Percentiles rank a stretch among this genome's conserved stretches.
These are phyloP conservation scores for Stenchaetothrips biformis DNA, from an alignment of 2,888 invertebrate genomes.

Conservation along the genomic window DNA sequence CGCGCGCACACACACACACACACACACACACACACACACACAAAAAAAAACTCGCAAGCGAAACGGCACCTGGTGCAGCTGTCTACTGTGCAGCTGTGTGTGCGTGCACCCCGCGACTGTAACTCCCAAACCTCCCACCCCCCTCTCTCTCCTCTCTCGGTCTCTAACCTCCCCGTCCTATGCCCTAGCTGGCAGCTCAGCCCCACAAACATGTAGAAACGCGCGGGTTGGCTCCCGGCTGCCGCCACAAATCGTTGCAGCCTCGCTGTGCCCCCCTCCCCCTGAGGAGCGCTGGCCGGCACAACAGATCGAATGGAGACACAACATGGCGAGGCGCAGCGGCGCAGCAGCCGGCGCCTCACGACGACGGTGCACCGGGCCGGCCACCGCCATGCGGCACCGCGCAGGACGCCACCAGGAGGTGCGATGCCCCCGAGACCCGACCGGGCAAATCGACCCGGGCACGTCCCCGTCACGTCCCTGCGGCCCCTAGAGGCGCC, in stretches of 20 bases:
- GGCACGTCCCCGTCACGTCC: background rate
- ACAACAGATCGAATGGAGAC: background rate
- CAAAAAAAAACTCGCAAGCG: background rate
- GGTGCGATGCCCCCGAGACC: background rate
- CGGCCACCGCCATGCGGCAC: background rate
- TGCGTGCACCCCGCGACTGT: background rate
- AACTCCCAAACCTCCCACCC: too few relatives aligned
- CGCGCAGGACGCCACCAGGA: background rate
- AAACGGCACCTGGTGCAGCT: background rate
- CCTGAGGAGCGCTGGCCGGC: conserved; percentile 24
- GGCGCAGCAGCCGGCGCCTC: too few relatives aligned
- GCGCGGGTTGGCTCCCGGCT: background rate
- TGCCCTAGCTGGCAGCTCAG: background rate
- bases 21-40: conserved; percentile 7
- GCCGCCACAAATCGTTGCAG: conserved; percentile 28
- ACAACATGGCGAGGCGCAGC: too few relatives aligned
- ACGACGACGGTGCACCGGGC: background rate
- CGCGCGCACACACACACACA: conserved; percentile 15
- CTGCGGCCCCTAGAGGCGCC: background rate
- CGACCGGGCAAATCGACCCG: background rate
- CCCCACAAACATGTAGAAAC: background rate
- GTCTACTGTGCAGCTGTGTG: background rate
- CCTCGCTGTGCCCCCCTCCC: background rate
- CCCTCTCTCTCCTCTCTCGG: background rate
- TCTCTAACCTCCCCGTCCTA: background rate